A percentile compares a stretch with the other conserved stretches of the same genome.
Conservation (phyloP, 2,113 vertebrate genomes). For the Triplophysa tibetana region DNA sequence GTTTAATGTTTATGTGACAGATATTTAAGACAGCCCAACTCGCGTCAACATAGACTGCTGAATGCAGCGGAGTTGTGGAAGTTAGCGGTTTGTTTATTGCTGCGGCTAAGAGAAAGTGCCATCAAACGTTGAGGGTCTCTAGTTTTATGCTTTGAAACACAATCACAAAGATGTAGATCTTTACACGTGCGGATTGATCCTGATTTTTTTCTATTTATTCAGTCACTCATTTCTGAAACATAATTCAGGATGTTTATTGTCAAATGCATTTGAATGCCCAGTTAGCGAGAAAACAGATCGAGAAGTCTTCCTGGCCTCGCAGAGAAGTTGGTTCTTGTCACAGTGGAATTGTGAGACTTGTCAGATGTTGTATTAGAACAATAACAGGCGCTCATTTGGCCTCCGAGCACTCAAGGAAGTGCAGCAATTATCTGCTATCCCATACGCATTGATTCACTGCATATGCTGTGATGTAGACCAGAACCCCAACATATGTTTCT, state of each 20-base stretch:
- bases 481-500: neutral
- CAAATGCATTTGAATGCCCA: neutral
- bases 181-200: neutral
- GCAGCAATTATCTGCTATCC: conserved; percentile 7
- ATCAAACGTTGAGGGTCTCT: neutral
- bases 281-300: neutral
- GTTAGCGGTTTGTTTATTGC: conserved; percentile 25
- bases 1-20: conserved; percentile 13
- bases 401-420: neutral
- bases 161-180: neutral
- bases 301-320: neutral
- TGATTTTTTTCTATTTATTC: neutral
- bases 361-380: conserved; percentile 4
- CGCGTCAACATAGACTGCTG: neutral
- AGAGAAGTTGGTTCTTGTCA: conserved; percentile 3
- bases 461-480: neutral
- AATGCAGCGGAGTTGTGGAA: conserved; percentile 1
- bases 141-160: neutral
- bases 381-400: neutral
- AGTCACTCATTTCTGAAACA: neutral
- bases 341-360: conserved; percentile 17
- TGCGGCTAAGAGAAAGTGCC: neutral
- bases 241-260: neutral
- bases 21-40: neutral
- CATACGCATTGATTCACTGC: neutral